These are phyloP conservation scores for Pachliopta kotzebuea DNA, from an alignment of 2,888 invertebrate genomes.

Conservation along the genomic window DNA sequence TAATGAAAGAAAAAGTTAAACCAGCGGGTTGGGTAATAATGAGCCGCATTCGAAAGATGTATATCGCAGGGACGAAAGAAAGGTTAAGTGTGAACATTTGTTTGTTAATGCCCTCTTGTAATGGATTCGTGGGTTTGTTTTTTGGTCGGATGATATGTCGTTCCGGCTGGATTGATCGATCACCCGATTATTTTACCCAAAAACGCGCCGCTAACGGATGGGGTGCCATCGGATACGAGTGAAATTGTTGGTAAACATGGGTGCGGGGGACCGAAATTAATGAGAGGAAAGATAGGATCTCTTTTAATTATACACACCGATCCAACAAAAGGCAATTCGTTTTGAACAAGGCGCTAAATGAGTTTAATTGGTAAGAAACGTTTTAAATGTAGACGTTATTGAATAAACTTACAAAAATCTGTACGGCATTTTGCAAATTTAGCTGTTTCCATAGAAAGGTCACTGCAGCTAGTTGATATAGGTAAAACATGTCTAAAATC, in stretches of 20 bases:
- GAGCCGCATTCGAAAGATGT: constrained; percentile 71
- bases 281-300: constrained; percentile 7
- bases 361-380: no score
- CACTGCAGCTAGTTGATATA: no score
- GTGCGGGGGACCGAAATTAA: constrained; percentile 21
- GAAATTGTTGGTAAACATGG: constrained; percentile 17
- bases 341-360: neutral
- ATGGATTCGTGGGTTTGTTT: constrained; percentile 70
- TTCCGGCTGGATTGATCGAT: constrained; percentile 64
- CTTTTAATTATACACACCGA: constrained; percentile 14
- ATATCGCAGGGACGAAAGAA: constrained; percentile 70
- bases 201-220: constrained; percentile 18
- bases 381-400: no score
- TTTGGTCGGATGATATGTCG: constrained; percentile 65
- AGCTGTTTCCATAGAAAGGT: no score
- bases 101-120: constrained; percentile 76
- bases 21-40: constrained; percentile 58
- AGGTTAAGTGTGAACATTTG: constrained; percentile 80
- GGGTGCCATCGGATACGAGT: constrained; percentile 15
- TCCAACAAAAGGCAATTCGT: constrained; percentile 15
- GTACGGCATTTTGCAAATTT: no score
- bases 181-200: constrained; percentile 33
- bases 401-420: no score
- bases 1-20: constrained; percentile 30
- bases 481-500: no score